Conservation (phyloP, 2,113 vertebrate genomes). For the Arenaria interpres region DNA sequence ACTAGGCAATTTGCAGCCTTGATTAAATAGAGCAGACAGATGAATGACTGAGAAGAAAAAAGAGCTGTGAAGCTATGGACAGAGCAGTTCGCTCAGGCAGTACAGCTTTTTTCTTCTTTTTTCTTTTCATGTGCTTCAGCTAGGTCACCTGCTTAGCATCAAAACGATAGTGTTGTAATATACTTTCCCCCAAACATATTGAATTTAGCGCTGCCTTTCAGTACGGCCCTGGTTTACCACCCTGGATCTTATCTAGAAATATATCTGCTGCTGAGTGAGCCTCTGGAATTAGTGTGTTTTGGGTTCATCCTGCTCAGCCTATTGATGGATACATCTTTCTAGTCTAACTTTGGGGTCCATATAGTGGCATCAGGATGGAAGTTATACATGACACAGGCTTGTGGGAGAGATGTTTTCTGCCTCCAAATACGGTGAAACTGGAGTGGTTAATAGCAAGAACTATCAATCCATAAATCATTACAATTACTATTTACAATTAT, state of each 20-base stretch:
- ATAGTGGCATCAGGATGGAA: background rate
- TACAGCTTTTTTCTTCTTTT: background rate
- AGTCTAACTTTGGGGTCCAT: background rate
- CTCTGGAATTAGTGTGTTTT: background rate
- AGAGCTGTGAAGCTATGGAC: background rate
- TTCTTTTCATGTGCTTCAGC: background rate
- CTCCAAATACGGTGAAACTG: background rate
- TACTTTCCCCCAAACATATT: background rate
- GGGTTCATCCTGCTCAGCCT: background rate
- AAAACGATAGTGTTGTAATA: background rate
- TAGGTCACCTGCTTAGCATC: background rate
- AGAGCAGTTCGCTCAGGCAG: background rate
- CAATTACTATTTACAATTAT: background rate
- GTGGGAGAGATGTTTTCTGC: background rate
- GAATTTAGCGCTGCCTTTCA: background rate
- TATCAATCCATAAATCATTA: background rate
- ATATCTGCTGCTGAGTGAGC: fast-evolving
- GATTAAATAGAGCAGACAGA: background rate
- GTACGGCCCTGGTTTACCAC: background rate
- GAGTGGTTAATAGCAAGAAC: background rate
- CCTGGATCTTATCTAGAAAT: background rate
- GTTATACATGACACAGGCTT: fast-evolving
- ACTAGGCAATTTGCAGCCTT: background rate
- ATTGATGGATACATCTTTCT: background rate
- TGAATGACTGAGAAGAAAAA: background rate